Percentiles rank a stretch among this genome's conserved stretches.
phyloP scores from a whole-genome alignment of 2,888 invertebrate species.

The Drosophila greeni region DNA sequence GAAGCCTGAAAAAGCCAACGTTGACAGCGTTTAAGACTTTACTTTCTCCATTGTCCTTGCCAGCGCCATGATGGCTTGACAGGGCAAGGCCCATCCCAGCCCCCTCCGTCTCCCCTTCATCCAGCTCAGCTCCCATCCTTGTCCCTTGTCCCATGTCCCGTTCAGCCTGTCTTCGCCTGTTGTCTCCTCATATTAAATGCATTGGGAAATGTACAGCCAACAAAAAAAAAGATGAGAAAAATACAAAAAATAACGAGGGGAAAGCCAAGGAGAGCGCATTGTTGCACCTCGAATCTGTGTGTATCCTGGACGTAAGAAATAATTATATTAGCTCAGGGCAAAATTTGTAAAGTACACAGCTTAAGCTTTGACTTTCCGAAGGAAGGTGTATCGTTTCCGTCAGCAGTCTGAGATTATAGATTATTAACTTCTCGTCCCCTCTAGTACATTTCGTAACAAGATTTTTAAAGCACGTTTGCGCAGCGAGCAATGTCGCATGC shows the following conservation, averaged over 20 bases:
- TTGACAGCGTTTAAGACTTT: conserved; percentile 74
- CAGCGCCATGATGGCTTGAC: conserved; percentile 51
- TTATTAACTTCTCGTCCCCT: not conserved
- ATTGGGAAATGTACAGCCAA: conserved; percentile 57
- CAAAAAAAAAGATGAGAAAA: conserved; percentile 15
- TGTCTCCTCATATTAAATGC: conserved; percentile 74
- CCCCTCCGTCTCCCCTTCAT: conserved; percentile 10
- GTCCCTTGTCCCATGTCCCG: not conserved
- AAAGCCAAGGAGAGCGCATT: conserved; percentile 17
- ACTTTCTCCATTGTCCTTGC: conserved; percentile 73
- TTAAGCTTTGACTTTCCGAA: not conserved
- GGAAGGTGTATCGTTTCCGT: not conserved
- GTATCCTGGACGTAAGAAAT: conserved; percentile 17
- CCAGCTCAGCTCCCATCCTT: not conserved
- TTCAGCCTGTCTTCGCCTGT: conserved; percentile 60
- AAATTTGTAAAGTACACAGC: not conserved
- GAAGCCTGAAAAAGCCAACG: conserved; percentile 72
- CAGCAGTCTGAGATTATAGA: not conserved
- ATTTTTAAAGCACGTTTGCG: no score
- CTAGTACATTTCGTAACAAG: not conserved
- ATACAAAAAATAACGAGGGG: not conserved
- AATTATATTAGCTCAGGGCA: conserved; percentile 12
- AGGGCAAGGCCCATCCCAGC: conserved; percentile 57
- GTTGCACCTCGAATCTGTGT: conserved; percentile 24
- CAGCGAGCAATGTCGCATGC: no score